phyloP scores from a whole-genome alignment of 1,140 invertebrate genomes.

The Pseudoatta argentina region DNA sequence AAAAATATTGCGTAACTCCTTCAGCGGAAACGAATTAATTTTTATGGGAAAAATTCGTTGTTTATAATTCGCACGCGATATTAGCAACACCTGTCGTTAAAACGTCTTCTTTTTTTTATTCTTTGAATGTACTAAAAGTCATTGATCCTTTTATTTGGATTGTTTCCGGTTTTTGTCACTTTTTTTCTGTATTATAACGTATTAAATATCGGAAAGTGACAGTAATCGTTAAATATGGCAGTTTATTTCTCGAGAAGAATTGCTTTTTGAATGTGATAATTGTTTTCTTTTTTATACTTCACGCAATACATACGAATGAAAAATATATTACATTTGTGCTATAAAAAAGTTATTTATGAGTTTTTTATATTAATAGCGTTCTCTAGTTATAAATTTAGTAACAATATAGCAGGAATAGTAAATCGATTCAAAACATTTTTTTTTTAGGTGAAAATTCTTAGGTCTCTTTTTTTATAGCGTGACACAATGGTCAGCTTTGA shows the following conservation, averaged over 20 bases:
- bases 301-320: constrained; percentile 6
- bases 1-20: background rate
- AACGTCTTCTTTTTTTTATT: constrained; percentile 8
- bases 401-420: constrained; percentile 19
- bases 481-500: background rate
- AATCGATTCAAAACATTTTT: constrained; percentile 22
- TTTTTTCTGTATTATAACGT: background rate
- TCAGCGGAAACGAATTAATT: constrained; percentile 41
- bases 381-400: constrained; percentile 7
- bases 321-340: constrained; percentile 31
- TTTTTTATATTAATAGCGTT: constrained; percentile 6
- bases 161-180: background rate
- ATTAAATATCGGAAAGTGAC: constrained; percentile 28
- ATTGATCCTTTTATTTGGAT: constrained; percentile 21
- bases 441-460: constrained; percentile 17
- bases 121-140: constrained; percentile 2
- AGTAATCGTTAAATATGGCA: constrained; percentile 58
- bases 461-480: background rate
- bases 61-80: constrained; percentile 39
- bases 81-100: background rate
- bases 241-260: constrained; percentile 19
- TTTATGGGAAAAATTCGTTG: constrained; percentile 69
- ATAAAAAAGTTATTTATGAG: constrained; percentile 9
- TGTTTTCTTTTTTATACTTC: background rate
- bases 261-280: background rate